A percentile compares a stretch with the other conserved stretches of the same genome.
Evolutionary conservation across 1,140 invertebrate genomes (phyloP).

Genomic region (Dufourea novaeangliae): DNA sequence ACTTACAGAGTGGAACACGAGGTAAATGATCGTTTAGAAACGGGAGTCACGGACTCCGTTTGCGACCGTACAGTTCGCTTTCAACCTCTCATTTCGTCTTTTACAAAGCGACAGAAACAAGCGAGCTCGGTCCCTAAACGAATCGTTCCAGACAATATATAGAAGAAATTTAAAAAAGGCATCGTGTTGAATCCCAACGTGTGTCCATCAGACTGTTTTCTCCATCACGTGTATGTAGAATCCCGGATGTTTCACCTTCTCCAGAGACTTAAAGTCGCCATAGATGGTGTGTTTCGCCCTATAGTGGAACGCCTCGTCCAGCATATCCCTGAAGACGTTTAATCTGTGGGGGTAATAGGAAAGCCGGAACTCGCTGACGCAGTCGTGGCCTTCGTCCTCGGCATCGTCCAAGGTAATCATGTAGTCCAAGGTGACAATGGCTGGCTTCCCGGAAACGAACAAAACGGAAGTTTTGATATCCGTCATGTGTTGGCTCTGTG

Average conservation of each 20-base stretch:
- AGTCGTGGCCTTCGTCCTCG: constrained; percentile 67
- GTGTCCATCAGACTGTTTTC: constrained; percentile 78
- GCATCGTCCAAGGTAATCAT: constrained; percentile 84
- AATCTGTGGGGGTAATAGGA: constrained; percentile 93
- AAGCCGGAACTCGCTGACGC: constrained; percentile 88
- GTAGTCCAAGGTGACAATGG: constrained; percentile 91
- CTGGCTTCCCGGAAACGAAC: constrained; percentile 87
- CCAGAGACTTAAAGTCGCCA: constrained; percentile 90
- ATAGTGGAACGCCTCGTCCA: constrained; percentile 87
- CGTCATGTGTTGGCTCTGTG: constrained; percentile 89
- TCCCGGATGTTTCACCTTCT: constrained; percentile 85
- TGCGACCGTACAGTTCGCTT: too few species aligned
- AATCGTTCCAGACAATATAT: too few species aligned
- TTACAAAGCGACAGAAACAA: too few species aligned
- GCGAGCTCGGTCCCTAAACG: too few species aligned
- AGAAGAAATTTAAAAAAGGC: too few species aligned
- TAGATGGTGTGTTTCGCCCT: constrained; percentile 86
- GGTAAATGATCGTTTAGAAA: too few species aligned
- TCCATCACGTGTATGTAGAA: constrained; percentile 93
- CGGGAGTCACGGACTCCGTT: too few species aligned
- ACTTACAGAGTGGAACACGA: too few species aligned
- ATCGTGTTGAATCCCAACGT: not conserved
- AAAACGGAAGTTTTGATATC: constrained; percentile 92
- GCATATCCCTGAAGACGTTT: constrained; percentile 86
- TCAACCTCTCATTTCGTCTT: too few species aligned